Evolutionary conservation across 2,888 invertebrate genomes (phyloP).

Genomic region (Pandemis heparana): DNA sequence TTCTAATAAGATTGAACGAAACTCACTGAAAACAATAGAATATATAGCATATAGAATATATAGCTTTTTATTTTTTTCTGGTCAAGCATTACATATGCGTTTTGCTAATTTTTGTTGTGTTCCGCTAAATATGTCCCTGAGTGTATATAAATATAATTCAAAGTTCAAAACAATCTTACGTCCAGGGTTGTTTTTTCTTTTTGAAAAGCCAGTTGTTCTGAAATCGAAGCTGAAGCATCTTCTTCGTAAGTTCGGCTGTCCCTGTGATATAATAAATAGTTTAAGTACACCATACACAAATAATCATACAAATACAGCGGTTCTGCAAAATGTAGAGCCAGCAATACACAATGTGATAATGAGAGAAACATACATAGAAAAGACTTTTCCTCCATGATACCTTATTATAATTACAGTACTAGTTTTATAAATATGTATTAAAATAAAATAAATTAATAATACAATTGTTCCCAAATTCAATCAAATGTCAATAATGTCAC

Average conservation of each 20-base stretch:
- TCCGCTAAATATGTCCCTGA: no score
- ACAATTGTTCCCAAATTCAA: neutral
- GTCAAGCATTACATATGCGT: no score
- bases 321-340: neutral
- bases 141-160: neutral
- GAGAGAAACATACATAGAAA: slow-evolving; percentile 67
- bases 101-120: no score
- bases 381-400: slow-evolving; percentile 67
- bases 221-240: slow-evolving; percentile 72
- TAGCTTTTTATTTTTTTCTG: no score
- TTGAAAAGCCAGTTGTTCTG: slow-evolving; percentile 78
- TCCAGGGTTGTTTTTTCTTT: slow-evolving; percentile 79
- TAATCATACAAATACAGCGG: neutral
- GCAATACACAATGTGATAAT: neutral
- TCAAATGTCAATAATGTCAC: no score
- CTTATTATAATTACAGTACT: neutral
- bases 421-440: slow-evolving; percentile 4
- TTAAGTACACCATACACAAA: neutral
- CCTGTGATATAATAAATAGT: slow-evolving; percentile 56
- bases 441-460: neutral
- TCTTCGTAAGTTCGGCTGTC: slow-evolving; percentile 71
- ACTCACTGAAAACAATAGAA: slow-evolving; percentile 63
- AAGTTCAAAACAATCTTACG: slow-evolving; percentile 58
- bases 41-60: no score
- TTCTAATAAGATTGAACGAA: slow-evolving; percentile 70